Conservation (phyloP, 2,888 invertebrate species). For the Watsonalla cultraria region DNA sequence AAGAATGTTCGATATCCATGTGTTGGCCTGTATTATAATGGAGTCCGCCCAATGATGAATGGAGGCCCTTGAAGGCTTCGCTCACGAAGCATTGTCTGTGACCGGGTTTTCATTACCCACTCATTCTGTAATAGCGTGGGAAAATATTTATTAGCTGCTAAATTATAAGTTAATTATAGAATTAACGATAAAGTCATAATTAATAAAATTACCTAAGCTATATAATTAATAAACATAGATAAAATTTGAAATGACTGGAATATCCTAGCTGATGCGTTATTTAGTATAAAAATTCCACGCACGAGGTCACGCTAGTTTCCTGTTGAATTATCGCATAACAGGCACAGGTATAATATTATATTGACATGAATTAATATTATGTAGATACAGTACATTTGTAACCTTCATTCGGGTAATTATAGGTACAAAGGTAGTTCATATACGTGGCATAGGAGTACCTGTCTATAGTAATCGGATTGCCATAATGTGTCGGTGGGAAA, state of each 20-base stretch:
- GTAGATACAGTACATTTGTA: too few species aligned
- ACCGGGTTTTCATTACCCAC: constrained; percentile 37
- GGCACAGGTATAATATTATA: not conserved
- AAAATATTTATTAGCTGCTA: constrained; percentile 21
- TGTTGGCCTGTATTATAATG: constrained; percentile 52
- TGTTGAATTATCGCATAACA: constrained; percentile 22
- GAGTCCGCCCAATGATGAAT: constrained; percentile 67
- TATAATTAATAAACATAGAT: too few species aligned
- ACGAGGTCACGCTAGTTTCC: constrained; percentile 10
- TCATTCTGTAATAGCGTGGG: constrained; percentile 43
- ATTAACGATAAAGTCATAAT: too few species aligned
- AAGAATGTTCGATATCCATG: constrained; percentile 70
- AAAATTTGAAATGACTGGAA: too few species aligned
- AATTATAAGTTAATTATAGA: not conserved
- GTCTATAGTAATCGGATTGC: constrained; percentile 56
- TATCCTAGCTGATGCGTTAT: too few species aligned
- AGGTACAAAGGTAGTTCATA: too few species aligned
- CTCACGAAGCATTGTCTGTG: constrained; percentile 43
- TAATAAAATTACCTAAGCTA: too few species aligned
- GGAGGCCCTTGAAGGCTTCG: constrained; percentile 50
- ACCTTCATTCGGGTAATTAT: too few species aligned
- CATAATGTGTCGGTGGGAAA: constrained; percentile 78
- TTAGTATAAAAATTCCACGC: not conserved
- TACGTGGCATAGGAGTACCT: constrained; percentile 24
- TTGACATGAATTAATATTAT: not conserved